Evolutionary conservation across 2,113 vertebrate genomes (phyloP).

Genomic region (Dunckerocampus dactyliophorus): DNA sequence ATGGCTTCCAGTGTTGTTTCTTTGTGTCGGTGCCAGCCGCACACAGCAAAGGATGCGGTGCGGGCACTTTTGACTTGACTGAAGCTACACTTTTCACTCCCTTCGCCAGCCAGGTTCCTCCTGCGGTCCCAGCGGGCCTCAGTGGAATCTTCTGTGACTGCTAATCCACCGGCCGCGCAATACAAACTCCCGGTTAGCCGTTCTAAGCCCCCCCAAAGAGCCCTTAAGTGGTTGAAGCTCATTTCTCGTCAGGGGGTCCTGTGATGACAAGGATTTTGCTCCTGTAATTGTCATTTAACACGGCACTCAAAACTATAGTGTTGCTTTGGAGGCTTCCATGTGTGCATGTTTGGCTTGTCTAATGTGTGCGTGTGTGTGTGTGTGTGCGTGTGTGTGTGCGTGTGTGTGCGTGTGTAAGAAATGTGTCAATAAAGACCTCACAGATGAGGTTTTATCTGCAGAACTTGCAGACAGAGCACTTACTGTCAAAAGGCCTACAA

Average conservation of each 20-base stretch:
- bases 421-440: background rate
- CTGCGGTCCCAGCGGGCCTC: constrained; percentile 8
- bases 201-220: constrained; percentile 52
- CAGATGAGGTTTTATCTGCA: too few species aligned
- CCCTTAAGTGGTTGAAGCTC: constrained; percentile 56
- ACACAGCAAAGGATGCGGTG: too few species aligned
- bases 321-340: constrained; percentile 23
- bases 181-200: constrained; percentile 46
- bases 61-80: background rate
- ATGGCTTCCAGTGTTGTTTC: background rate
- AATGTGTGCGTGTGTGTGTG: background rate
- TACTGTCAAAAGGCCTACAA: too few species aligned
- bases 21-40: too few species aligned
- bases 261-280: constrained; percentile 59
- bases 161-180: constrained; percentile 55
- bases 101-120: constrained; percentile 7
- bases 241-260: constrained; percentile 49
- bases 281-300: constrained; percentile 60
- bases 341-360: background rate
- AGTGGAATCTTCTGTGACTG: constrained; percentile 55
- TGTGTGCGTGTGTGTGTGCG: background rate
- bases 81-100: background rate
- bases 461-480: too few species aligned
- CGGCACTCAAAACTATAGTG: constrained; percentile 36
- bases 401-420: background rate